These are phyloP conservation scores for Borostomias antarcticus DNA, from an alignment of 2,797 vertebrate genomes.

Conservation along the genomic window DNA sequence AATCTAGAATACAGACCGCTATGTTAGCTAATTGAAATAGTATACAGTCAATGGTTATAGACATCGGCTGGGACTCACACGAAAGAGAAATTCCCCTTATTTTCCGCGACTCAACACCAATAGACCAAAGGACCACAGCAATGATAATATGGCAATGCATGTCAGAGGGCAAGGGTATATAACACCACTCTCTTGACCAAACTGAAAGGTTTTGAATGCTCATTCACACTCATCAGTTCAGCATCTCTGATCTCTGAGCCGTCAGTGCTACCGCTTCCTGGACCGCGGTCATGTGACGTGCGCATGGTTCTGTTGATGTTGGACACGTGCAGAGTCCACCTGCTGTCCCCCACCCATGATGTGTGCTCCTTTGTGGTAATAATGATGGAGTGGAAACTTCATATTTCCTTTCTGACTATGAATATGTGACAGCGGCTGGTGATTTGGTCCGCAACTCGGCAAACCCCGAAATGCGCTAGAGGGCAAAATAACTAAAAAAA, in stretches of 20 bases:
- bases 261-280: constrained; percentile 55
- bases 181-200: background rate
- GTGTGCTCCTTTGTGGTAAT: too few species aligned
- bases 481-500: too few species aligned
- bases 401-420: too few species aligned
- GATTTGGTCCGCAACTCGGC: too few species aligned
- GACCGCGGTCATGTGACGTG: constrained; percentile 60
- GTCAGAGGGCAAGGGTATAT: constrained; percentile 5
- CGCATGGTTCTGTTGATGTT: constrained; percentile 31
- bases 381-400: too few species aligned
- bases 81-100: constrained; percentile 76
- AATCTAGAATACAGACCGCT: too few species aligned
- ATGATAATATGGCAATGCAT: constrained; percentile 60
- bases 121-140: constrained; percentile 50
- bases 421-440: too few species aligned
- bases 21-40: background rate
- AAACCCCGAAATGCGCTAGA: too few species aligned
- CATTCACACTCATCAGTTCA: constrained; percentile 37
- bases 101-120: constrained; percentile 64
- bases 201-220: constrained; percentile 27
- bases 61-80: constrained; percentile 57
- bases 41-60: background rate
- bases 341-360: too few species aligned
- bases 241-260: constrained; percentile 32
- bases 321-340: fast-evolving